A percentile compares a stretch with the other conserved stretches of the same genome.
phyloP scores from a whole-genome alignment of 2,113 vertebrate genomes.

The Callipepla californica region DNA sequence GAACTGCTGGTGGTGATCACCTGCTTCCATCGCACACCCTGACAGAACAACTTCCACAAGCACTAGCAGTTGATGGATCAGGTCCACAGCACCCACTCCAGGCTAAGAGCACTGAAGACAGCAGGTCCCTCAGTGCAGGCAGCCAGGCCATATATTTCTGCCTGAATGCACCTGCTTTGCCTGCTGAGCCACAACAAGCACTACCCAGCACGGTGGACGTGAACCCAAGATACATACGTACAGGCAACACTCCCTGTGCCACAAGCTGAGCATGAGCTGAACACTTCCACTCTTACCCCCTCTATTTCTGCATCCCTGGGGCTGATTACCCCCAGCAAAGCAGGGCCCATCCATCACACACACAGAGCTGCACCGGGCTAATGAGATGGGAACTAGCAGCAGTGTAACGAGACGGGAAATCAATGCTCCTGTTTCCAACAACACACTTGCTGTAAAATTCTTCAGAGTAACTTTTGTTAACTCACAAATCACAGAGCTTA shows the following conservation, averaged over 20 bases:
- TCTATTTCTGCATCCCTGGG: not conserved
- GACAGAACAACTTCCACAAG: too few species aligned
- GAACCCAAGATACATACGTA: too few species aligned
- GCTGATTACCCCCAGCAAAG: fast-evolving
- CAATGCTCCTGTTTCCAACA: not conserved
- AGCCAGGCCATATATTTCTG: not conserved
- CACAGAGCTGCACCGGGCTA: not conserved
- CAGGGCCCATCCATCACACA: not conserved
- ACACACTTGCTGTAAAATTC: not conserved
- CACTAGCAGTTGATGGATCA: not conserved
- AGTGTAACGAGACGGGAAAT: fast-evolving
- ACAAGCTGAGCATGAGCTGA: fast-evolving
- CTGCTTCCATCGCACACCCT: not conserved
- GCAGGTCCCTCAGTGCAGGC: not conserved
- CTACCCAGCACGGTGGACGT: fast-evolving
- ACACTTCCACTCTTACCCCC: not conserved
- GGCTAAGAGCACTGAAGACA: not conserved
- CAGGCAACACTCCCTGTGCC: too few species aligned
- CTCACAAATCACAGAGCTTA: not conserved
- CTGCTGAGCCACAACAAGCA: fast-evolving
- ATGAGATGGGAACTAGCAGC: not conserved
- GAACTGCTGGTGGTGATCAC: not conserved
- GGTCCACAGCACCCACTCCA: not conserved
- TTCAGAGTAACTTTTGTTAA: not conserved
- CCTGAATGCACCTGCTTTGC: not conserved